Conservation (phyloP, 2,113 vertebrate species). For the Vombatus ursinus region DNA sequence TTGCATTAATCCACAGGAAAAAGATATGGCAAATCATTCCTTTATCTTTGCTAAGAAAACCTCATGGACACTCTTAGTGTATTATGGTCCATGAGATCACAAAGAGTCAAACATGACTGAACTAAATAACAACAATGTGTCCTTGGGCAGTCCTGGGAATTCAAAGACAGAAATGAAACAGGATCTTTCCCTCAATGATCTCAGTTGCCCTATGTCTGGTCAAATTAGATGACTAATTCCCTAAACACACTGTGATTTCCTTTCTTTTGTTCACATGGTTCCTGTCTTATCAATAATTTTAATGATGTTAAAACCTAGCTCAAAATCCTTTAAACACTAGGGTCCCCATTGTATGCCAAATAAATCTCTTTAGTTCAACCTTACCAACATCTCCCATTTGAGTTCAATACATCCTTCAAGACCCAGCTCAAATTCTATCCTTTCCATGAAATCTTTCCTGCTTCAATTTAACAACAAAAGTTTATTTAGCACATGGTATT, state of each 20-base stretch:
- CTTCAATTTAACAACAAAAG: background rate
- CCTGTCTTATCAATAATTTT: background rate
- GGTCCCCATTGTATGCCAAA: background rate
- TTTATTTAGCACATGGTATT: background rate
- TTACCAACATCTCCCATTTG: background rate
- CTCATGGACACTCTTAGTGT: background rate
- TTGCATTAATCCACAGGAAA: background rate
- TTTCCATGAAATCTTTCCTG: background rate
- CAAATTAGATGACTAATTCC: background rate
- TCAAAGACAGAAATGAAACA: background rate
- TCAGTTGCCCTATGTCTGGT: background rate
- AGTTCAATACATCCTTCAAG: background rate
- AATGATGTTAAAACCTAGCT: background rate
- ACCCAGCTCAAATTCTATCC: background rate
- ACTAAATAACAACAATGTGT: background rate
- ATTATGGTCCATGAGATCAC: background rate
- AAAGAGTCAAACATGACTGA: background rate
- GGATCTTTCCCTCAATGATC: background rate
- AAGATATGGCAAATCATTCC: background rate
- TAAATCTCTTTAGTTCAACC: background rate
- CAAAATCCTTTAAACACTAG: background rate
- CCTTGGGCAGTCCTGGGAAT: background rate
- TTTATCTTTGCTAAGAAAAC: background rate
- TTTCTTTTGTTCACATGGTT: background rate
- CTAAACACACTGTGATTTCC: background rate